Percentiles rank a stretch among this genome's conserved stretches.
Conservation (phyloP, 1,140 invertebrate genomes). For the Telenomus remus region DNA sequence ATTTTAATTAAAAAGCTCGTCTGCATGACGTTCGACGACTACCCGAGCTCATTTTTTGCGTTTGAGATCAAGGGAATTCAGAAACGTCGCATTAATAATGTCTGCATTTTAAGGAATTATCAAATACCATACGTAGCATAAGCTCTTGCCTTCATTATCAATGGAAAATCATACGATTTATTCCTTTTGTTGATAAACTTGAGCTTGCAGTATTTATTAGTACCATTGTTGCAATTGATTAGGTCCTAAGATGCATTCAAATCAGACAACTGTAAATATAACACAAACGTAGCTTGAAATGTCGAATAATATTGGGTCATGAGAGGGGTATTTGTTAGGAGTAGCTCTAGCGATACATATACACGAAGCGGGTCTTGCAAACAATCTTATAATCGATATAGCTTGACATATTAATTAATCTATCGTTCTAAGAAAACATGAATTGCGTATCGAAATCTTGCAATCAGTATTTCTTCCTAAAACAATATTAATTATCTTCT, state of each 20-base stretch:
- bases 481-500: no score
- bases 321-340: slow-evolving; percentile 22
- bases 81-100: slow-evolving; percentile 29
- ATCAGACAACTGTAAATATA: slow-evolving; percentile 32
- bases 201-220: slow-evolving; percentile 26
- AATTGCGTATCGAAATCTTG: no score
- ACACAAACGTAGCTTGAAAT: slow-evolving; percentile 24
- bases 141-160: slow-evolving; percentile 36
- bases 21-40: slow-evolving; percentile 1
- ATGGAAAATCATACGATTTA: slow-evolving; percentile 24
- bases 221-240: slow-evolving; percentile 43
- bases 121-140: slow-evolving; percentile 33
- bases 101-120: slow-evolving; percentile 37
- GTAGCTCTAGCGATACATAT: slow-evolving; percentile 27
- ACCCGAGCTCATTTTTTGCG: not conserved
- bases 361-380: slow-evolving; percentile 16
- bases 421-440: no score
- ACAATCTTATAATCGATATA: slow-evolving; percentile 8
- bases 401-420: no score
- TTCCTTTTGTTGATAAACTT: slow-evolving; percentile 21
- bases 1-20: slow-evolving; percentile 32
- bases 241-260: slow-evolving; percentile 33
- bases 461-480: no score
- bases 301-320: slow-evolving; percentile 49
- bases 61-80: not conserved